Conservation (phyloP, 2,888 invertebrate species). For the Caenorhabditis sp. region DNA sequence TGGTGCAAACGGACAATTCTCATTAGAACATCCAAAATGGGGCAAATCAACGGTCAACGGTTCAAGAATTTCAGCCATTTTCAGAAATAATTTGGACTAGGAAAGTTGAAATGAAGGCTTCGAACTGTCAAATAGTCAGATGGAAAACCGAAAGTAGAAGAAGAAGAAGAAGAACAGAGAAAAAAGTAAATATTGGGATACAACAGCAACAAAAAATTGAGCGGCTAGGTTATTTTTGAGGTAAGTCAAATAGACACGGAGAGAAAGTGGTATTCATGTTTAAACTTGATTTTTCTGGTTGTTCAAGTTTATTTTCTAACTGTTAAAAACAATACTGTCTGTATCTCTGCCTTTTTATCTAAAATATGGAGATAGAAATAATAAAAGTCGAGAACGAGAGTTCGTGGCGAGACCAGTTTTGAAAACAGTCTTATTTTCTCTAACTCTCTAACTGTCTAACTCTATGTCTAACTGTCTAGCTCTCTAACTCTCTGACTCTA, state of each 20-base stretch:
- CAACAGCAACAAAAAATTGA: no score
- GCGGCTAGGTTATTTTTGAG: slow-evolving; percentile 26
- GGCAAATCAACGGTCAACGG: not conserved
- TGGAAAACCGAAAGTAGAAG: no score
- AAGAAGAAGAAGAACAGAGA: not conserved
- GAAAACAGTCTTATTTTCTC: no score
- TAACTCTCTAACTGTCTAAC: no score
- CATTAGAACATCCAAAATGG: not conserved
- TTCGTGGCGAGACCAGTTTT: no score
- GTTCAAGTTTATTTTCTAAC: not conserved
- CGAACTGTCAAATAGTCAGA: not conserved
- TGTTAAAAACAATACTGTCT: no score
- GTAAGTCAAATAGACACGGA: slow-evolving; percentile 9
- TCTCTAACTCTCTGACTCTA: no score
- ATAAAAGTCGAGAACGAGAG: no score
- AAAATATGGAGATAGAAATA: no score
- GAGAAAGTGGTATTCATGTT: slow-evolving; percentile 5
- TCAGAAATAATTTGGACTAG: not conserved
- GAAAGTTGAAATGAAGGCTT: no score
- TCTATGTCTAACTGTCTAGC: no score
- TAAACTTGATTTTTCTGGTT: not conserved
- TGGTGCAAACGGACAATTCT: slow-evolving; percentile 38
- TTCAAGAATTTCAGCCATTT: not conserved
- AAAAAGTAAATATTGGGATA: slow-evolving; percentile 2
- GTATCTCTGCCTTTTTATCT: no score